Percentiles rank a stretch among this genome's conserved stretches.
phyloP scores from a whole-genome alignment of 2,888 invertebrate genomes.

The Sphecodes monilicornis region DNA sequence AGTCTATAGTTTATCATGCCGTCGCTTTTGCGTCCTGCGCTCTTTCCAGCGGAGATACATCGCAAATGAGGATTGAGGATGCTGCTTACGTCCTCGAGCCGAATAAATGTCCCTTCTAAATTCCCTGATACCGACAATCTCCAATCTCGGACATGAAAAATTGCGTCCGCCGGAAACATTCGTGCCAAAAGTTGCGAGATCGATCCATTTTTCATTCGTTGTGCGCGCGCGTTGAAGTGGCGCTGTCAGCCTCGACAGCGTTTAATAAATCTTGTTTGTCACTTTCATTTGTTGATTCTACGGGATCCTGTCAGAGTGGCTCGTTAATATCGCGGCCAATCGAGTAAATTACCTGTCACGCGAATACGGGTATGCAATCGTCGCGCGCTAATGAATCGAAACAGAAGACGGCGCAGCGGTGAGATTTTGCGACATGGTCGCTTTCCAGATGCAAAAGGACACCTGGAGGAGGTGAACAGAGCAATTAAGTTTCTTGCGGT shows the following conservation, averaged over 20 bases:
- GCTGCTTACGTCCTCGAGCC: background rate
- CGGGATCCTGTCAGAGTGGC: background rate
- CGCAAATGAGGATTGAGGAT: background rate
- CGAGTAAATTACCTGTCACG: slow-evolving; percentile 23
- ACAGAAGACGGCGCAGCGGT: slow-evolving; percentile 21
- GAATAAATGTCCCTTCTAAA: background rate
- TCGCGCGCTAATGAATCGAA: slow-evolving; percentile 36
- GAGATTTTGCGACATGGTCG: slow-evolving; percentile 32
- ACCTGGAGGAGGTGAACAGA: slow-evolving; percentile 1
- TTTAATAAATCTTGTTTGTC: slow-evolving; percentile 17
- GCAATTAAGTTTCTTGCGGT: slow-evolving; percentile 53
- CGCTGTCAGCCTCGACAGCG: background rate
- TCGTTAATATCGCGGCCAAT: slow-evolving; percentile 20
- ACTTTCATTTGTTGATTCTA: slow-evolving; percentile 20
- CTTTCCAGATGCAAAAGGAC: background rate
- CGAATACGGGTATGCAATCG: slow-evolving; percentile 15
- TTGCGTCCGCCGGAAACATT: background rate
- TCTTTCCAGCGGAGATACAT: background rate
- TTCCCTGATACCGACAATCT: background rate
- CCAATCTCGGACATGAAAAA: slow-evolving; percentile 7
- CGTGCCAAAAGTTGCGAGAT: background rate
- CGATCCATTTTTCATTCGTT: slow-evolving; percentile 11
- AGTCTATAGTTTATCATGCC: background rate
- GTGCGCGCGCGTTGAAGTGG: background rate
- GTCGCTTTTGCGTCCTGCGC: too few species aligned